These are phyloP conservation scores for Gymnothorax reevesii DNA, from an alignment of 2,797 vertebrate genomes.

Conservation along the genomic window DNA sequence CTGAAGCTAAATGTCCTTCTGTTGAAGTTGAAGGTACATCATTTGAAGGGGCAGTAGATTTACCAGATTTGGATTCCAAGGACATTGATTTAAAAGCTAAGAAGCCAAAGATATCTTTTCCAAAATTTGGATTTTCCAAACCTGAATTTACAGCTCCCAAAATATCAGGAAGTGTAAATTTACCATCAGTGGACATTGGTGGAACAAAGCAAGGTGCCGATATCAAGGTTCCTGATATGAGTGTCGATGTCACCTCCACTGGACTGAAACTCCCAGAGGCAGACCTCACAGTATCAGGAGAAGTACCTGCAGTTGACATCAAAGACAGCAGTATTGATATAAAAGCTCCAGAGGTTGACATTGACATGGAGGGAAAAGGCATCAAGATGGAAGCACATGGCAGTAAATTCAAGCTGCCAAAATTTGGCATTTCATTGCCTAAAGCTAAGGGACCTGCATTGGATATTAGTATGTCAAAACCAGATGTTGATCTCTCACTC, in stretches of 20 bases:
- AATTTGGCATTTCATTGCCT: constrained; percentile 45
- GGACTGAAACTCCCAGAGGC: neutral
- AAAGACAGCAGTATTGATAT: constrained; percentile 1
- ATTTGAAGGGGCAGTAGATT: constrained; percentile 25
- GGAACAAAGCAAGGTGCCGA: neutral
- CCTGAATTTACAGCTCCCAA: neutral
- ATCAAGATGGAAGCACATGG: constrained; percentile 22
- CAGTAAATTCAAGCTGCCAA: constrained; percentile 50
- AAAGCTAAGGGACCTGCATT: constrained; percentile 24
- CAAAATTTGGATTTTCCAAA: constrained; percentile 32
- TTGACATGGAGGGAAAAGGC: neutral
- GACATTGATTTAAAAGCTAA: constrained; percentile 40
- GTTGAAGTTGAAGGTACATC: constrained; percentile 18
- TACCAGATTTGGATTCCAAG: constrained; percentile 35
- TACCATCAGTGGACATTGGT: neutral
- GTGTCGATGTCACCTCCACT: neutral
- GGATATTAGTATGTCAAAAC: neutral
- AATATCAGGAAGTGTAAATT: neutral
- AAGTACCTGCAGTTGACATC: constrained; percentile 5
- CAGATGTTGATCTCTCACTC: constrained; percentile 12
- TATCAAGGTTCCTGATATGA: neutral
- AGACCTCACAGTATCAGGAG: neutral
- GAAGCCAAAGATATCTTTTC: constrained; percentile 40
- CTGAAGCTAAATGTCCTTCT: neutral
- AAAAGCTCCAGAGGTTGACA: fast-evolving